phyloP scores from a whole-genome alignment of 92 coral and sea anemone species.

The Pocillopora grandis region DNA sequence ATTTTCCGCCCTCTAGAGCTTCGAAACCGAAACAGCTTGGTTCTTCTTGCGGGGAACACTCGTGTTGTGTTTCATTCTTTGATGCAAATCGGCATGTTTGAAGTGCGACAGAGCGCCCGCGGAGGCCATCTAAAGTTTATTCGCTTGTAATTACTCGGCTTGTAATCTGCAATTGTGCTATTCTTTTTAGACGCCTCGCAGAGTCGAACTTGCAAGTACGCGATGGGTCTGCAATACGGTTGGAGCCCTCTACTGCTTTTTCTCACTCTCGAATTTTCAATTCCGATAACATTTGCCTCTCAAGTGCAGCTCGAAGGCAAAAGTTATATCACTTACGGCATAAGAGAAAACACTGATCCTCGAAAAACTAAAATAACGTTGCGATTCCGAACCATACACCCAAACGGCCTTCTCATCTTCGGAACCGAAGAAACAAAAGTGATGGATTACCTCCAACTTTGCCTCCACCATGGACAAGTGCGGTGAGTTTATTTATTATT shows the following conservation, averaged over 20 bases:
- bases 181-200: neutral
- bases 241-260: slow-evolving; percentile 3
- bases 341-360: slow-evolving; percentile 12
- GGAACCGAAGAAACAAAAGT: slow-evolving; percentile 44
- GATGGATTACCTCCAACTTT: slow-evolving; percentile 64
- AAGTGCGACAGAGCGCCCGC: slow-evolving; percentile 13
- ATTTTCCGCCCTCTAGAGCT: neutral
- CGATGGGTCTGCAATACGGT: slow-evolving; percentile 9
- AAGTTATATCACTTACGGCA: slow-evolving; percentile 48
- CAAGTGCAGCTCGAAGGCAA: slow-evolving; percentile 54
- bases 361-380: slow-evolving; percentile 45
- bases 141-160: slow-evolving; percentile 18
- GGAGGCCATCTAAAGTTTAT: slow-evolving; percentile 37
- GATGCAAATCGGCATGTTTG: slow-evolving; percentile 26
- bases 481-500: slow-evolving; percentile 46
- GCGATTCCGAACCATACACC: slow-evolving; percentile 80
- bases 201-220: neutral
- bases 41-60: slow-evolving; percentile 20
- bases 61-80: slow-evolving; percentile 14
- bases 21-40: slow-evolving; percentile 15
- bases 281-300: neutral
- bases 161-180: neutral
- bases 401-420: slow-evolving; percentile 77
- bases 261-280: slow-evolving; percentile 5
- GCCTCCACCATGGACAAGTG: slow-evolving; percentile 69